phyloP scores from a whole-genome alignment of 2,113 vertebrate genomes.

The Xiphophorus couchianus region DNA sequence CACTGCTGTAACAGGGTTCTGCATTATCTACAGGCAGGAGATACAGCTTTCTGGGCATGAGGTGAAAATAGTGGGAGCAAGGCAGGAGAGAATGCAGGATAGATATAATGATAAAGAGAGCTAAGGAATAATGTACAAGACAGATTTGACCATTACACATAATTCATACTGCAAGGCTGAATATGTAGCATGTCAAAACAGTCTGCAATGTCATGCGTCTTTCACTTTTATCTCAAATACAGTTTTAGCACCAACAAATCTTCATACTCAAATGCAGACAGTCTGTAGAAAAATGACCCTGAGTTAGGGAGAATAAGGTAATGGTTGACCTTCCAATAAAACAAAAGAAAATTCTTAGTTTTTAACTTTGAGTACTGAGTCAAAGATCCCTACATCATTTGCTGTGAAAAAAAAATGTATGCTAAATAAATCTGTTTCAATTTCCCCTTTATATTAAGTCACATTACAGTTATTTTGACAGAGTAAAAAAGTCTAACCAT shows the following conservation, averaged over 20 bases:
- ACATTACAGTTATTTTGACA: neutral
- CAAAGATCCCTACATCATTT: neutral
- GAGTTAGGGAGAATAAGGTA: neutral
- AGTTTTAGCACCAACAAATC: slow-evolving; percentile 12
- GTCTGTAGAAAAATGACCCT: slow-evolving; percentile 17
- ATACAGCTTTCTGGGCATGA: slow-evolving; percentile 52
- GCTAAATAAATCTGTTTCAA: neutral
- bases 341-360: neutral
- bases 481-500: neutral
- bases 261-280: slow-evolving; percentile 3
- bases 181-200: neutral
- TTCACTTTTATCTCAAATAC: slow-evolving; percentile 6
- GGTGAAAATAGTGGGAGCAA: slow-evolving; percentile 30
- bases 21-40: slow-evolving; percentile 50
- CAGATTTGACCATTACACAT: slow-evolving; percentile 18
- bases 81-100: slow-evolving; percentile 1
- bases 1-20: slow-evolving; percentile 47
- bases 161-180: slow-evolving; percentile 3
- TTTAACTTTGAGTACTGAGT: neutral
- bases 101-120: neutral
- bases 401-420: neutral
- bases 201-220: neutral
- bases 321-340: neutral
- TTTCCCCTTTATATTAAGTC: neutral
- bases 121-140: slow-evolving; percentile 12